Conservation (phyloP, 2,113 vertebrate species). For the Mus pahari region DNA sequence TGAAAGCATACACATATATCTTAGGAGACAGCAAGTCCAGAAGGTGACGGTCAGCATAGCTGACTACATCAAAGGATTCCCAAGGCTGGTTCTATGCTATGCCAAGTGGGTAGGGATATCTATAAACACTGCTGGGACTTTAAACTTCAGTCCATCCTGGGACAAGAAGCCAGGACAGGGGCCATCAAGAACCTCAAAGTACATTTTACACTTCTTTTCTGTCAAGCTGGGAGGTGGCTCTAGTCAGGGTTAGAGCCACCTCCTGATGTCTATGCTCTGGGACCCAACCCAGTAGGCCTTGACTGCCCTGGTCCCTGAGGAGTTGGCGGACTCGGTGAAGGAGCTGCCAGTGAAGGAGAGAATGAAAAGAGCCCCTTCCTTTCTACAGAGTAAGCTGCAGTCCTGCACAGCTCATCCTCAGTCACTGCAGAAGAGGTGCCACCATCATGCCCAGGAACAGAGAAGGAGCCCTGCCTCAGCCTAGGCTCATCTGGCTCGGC, state of each 20-base stretch:
- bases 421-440: background rate
- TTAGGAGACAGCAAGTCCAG: background rate
- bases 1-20: background rate
- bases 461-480: background rate
- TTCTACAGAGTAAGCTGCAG: background rate
- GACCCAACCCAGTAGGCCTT: background rate
- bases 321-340: background rate
- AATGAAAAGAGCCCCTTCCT: background rate
- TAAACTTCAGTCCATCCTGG: background rate
- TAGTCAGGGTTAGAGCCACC: background rate
- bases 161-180: background rate
- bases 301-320: background rate
- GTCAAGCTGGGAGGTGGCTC: background rate
- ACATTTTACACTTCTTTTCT: background rate
- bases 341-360: background rate
- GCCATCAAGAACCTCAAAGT: background rate
- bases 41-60: background rate
- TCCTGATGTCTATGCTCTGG: background rate
- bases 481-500: background rate
- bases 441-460: background rate
- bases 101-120: background rate
- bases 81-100: background rate
- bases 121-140: background rate
- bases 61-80: background rate
- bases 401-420: accelerated